Evolutionary conservation across 2,797 vertebrate genomes (phyloP).

Genomic region (Dryobates pubescens): DNA sequence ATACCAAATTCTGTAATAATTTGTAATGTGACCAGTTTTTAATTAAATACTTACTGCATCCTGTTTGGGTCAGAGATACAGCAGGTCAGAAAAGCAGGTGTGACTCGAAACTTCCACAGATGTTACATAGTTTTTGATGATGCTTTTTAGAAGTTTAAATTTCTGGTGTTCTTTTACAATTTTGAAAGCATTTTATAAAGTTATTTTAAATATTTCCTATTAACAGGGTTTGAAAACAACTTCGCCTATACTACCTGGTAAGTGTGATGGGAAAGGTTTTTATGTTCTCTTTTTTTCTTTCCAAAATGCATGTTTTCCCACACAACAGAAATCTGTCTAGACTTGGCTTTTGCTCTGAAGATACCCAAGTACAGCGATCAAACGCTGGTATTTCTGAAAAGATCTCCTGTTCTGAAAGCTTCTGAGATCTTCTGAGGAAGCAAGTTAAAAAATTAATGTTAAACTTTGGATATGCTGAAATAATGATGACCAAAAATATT

Average conservation of each 20-base stretch:
- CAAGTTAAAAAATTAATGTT: not conserved
- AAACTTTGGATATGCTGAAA: not conserved
- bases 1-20: not conserved
- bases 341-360: not conserved
- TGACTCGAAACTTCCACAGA: not conserved
- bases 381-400: not conserved
- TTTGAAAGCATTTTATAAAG: not conserved
- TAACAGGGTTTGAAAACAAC: conserved; percentile 73
- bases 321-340: not conserved
- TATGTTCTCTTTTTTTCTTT: too few relatives aligned
- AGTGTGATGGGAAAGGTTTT: conserved; percentile 39
- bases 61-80: not conserved
- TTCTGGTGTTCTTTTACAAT: not conserved
- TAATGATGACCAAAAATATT: not conserved
- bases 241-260: conserved; percentile 75
- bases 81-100: not conserved
- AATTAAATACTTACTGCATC: not conserved
- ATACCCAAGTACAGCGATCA: not conserved
- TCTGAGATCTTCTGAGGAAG: not conserved
- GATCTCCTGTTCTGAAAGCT: not conserved
- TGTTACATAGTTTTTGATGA: not conserved
- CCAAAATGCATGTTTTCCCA: not conserved
- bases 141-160: not conserved
- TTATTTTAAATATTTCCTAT: conserved; percentile 29
- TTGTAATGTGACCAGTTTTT: not conserved